phyloP scores from a whole-genome alignment of 2,797 vertebrate species.

The Myiothlypis chrysogaster region DNA sequence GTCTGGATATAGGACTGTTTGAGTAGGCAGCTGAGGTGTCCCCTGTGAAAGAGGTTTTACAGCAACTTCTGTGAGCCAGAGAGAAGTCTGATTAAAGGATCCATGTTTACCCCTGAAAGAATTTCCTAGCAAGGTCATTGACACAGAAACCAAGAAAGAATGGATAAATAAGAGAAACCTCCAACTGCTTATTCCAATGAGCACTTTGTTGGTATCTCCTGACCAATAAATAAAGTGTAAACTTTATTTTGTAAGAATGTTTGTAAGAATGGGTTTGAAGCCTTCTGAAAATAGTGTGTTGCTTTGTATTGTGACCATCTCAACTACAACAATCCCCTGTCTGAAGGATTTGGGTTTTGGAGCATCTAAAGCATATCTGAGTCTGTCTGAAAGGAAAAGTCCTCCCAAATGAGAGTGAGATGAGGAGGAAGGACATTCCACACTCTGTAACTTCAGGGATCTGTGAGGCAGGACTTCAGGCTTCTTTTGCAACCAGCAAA shows the following conservation, averaged over 20 bases:
- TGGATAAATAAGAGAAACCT: background rate
- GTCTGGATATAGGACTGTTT: background rate
- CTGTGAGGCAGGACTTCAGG: background rate
- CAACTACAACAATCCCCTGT: background rate
- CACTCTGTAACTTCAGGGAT: background rate
- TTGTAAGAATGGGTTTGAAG: background rate
- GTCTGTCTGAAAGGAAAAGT: background rate
- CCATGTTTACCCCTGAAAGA: background rate
- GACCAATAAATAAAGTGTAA: background rate
- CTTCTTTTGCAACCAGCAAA: background rate
- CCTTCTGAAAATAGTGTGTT: background rate
- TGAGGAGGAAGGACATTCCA: background rate
- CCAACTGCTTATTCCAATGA: background rate
- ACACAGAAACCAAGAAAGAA: background rate
- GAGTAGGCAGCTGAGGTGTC: background rate
- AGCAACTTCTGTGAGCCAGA: background rate
- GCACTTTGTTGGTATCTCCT: background rate
- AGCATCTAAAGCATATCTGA: background rate
- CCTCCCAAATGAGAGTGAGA: background rate
- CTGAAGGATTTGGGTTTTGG: background rate
- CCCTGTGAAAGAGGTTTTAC: background rate
- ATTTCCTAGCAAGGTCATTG: background rate
- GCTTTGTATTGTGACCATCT: background rate
- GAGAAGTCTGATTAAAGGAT: background rate
- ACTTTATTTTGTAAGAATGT: background rate